Base-by-base conservation (phyloP, 2,797 vertebrate genomes). In the Mycteria americana region DNA sequence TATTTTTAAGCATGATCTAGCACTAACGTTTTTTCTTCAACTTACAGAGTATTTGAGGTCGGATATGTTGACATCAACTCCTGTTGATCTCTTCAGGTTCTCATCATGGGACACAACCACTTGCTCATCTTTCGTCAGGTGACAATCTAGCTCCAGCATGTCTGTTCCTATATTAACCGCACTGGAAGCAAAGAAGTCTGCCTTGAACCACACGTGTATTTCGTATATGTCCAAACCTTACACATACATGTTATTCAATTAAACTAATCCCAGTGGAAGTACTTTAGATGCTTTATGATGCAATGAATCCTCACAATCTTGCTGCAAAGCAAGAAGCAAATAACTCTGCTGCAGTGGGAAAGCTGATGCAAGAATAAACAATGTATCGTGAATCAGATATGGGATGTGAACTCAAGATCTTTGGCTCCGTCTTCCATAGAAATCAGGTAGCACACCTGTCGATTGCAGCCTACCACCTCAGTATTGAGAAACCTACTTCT, bases 111-210 rank as follows among this genome's bases (percentile, higher is more conserved):
- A 99, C 77, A 99, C 99, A 48, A 99, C 99, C 33, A 99, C 99
- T 94, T 99, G 98, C 70, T 99, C 98, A 56, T 99, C 99, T 95
- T 99, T 99, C 1, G 99, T 99, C 95, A 99, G 97, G 97, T 99
- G 99, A 97, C 99, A 99, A 95, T 99, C 99, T 83, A 99, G 85
- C 98, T 99, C 99, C 98, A 99, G 78, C 99, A 99, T 99, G 97
- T 99, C 99, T 18, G 99, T 99, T 70, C 99, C 99, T 28, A 99
- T 50, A 65, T 98, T 97, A 80, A 99, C 99, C 5, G 99, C 99
- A 17, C 99, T 99, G 96, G 46, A 97, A 97, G 56, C 22, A 72
- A 89, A 93, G 95, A 90, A 78, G n/a, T 10, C 94, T 43, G 31
- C 65, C 30, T 22, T 95, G 73, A 95, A 23, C 39, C 22, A 63